Percentiles rank a stretch among this genome's conserved stretches.
Conservation (phyloP, 2,797 vertebrate species). For the Helarctos malayanus region DNA sequence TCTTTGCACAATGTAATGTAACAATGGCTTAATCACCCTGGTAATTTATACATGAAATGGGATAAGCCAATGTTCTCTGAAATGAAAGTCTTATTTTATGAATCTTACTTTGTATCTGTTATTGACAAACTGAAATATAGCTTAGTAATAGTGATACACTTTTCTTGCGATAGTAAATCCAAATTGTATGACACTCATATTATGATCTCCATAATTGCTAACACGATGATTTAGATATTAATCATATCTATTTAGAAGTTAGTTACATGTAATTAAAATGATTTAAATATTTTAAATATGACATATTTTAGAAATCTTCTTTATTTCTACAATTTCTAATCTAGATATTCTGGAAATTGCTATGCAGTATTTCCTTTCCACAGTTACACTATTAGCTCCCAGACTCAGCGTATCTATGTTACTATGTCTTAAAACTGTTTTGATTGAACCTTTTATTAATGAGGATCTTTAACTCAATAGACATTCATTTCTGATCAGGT, state of each 20-base stretch:
- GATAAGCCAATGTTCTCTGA: neutral
- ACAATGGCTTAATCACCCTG: neutral
- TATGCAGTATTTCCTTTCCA: neutral
- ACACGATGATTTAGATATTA: neutral
- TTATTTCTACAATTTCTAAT: slow-evolving; percentile 36
- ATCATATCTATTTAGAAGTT: neutral
- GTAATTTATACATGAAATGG: slow-evolving; percentile 36
- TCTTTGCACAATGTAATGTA: neutral
- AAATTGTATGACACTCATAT: slow-evolving; percentile 43
- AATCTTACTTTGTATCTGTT: slow-evolving; percentile 4
- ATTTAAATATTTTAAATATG: slow-evolving; percentile 22
- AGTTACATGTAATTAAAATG: neutral
- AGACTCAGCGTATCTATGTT: neutral
- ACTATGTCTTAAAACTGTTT: slow-evolving; percentile 17
- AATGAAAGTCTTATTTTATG: slow-evolving; percentile 11
- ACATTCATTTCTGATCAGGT: neutral
- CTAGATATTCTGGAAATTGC: neutral
- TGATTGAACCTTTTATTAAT: neutral
- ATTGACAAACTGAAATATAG: slow-evolving; percentile 51
- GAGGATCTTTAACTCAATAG: slow-evolving; percentile 12
- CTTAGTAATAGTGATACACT: neutral
- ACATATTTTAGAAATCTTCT: slow-evolving; percentile 33
- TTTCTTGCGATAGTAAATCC: slow-evolving; percentile 18
- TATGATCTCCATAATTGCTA: neutral
- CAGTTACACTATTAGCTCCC: neutral